Evolutionary conservation across 2,797 vertebrate genomes (phyloP), one percentile per base, ranked within the genome.

Genomic region (Cirrhinus molitorella): DNA sequence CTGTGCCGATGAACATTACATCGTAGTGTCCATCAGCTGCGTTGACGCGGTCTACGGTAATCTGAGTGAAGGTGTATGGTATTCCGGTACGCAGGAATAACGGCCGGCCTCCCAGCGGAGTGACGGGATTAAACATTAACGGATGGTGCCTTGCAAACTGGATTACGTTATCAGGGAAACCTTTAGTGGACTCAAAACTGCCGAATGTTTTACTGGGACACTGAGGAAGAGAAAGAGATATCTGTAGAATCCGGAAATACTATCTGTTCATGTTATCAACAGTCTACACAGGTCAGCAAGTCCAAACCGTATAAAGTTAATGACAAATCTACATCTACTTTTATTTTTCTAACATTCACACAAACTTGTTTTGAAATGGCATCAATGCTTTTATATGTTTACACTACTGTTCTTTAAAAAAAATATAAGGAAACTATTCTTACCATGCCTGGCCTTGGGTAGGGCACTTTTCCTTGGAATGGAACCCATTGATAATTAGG

Each of bases 181-280:
- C 97, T 91, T 98, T 99, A n/a, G 98, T 99, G 87, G 98, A 98
- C 86, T 98, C 93, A 0, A 99, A 99, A 91, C 97, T 98, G 85
- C 98, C 98, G 0, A 99, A 99, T 0, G 98, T 99, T 94, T 97
- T 99, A 92, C 98, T 99, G 88, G 98, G 98, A 89, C 98, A 99
- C 98, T 99, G 81, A 4, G 13, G 47, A 79, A 84, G 13, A 71
- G 37, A 83, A 19, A 81, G 55, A 82, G 37, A 57, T 55, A 72
- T 47, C 45, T 13, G 76, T 45, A 79, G 63, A 81, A 74, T 78
- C 21, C 40, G 31, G 53, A 83, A 83, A 37, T 45, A 19, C 5
- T 51, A 81, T 45, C 14, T 3, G 16, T n/a, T 77, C 49, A 13
- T 12, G 45, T 67, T 47, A 68, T 55, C 13, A 83, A 55, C 31